These are phyloP conservation scores for Zalophus californianus DNA, from an alignment of 2,797 vertebrate species.

Conservation along the genomic window DNA sequence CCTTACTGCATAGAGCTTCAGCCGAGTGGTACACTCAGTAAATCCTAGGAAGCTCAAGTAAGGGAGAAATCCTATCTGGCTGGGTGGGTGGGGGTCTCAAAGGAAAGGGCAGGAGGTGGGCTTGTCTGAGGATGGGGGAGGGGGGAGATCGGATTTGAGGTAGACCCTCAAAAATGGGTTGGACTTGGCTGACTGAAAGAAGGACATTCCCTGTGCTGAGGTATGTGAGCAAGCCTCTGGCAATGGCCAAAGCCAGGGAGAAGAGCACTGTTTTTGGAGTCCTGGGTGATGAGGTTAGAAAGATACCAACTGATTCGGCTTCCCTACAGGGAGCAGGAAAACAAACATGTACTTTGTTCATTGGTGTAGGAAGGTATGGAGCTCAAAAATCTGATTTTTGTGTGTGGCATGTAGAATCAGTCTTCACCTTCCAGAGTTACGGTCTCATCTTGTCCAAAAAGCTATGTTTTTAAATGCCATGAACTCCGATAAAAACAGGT, in stretches of 20 bases:
- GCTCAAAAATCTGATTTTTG: neutral
- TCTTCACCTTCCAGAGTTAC: neutral
- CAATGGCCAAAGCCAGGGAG: too few species aligned
- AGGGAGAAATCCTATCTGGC: neutral
- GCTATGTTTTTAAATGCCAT: neutral
- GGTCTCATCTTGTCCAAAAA: neutral
- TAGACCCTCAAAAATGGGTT: neutral
- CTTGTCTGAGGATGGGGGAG: neutral
- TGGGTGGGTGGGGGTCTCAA: neutral
- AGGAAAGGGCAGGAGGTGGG: neutral
- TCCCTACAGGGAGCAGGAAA: neutral
- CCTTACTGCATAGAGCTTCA: neutral
- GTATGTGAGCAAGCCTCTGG: neutral
- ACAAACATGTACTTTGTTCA: neutral
- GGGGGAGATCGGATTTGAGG: neutral
- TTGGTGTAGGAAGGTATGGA: neutral
- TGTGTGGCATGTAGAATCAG: neutral
- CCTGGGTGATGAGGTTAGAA: neutral
- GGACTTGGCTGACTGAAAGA: neutral
- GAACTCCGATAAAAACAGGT: conserved; percentile 14
- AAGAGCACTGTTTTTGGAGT: neutral
- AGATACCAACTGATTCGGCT: neutral
- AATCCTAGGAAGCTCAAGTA: neutral
- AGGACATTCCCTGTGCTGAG: neutral
- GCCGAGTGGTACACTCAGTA: rapidly evolving